Percentiles rank a stretch among this genome's conserved stretches.
Conservation (phyloP, 2,113 vertebrate species). For the Miniopterus natalensis region DNA sequence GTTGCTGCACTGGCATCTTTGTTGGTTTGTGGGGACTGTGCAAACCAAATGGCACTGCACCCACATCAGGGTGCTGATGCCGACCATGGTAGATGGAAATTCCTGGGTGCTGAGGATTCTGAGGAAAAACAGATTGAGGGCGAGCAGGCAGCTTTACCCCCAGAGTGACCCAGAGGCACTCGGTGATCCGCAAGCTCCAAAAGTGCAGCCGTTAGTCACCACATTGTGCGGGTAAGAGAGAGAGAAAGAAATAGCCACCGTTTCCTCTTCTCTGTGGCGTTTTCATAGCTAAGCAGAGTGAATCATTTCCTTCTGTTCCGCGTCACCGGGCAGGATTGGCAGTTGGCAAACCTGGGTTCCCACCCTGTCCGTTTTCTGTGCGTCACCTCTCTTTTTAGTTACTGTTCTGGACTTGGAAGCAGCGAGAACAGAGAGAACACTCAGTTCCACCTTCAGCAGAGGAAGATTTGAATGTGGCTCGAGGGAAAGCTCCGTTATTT, state of each 20-base stretch:
- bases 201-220: constrained; percentile 60
- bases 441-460: background rate
- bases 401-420: background rate
- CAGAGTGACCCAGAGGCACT: constrained; percentile 50
- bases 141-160: background rate
- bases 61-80: accelerated
- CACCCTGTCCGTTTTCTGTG: background rate
- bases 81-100: accelerated
- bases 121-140: background rate
- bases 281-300: background rate
- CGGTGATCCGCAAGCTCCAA: constrained; percentile 54
- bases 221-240: background rate
- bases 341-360: background rate
- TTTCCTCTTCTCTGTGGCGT: background rate
- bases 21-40: background rate
- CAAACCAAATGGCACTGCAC: background rate
- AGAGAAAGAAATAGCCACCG: background rate
- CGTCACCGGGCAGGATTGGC: background rate
- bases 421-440: background rate
- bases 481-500: background rate
- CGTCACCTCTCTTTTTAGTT: background rate
- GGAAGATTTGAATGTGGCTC: background rate
- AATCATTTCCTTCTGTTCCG: background rate
- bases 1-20: background rate
- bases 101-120: background rate